Conservation (phyloP, 2,888 invertebrate genomes). For the Caenorhabditis panamensis region DNA sequence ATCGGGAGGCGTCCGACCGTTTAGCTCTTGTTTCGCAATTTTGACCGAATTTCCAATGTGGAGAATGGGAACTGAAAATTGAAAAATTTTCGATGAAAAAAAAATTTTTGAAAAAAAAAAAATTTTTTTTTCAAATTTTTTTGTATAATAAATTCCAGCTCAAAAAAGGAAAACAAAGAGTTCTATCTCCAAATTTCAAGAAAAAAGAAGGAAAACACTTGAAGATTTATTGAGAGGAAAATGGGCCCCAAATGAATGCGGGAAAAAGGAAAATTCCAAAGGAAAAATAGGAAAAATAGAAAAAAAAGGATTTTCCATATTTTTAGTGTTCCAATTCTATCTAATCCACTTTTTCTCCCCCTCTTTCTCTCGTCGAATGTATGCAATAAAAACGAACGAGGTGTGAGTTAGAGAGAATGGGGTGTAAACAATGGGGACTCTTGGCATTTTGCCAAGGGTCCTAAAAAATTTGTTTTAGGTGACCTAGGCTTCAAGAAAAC, state of each 20-base stretch:
- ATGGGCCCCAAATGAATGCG: constrained; percentile 20
- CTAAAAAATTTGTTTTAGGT: constrained; percentile 10
- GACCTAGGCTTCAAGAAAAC: too few species aligned
- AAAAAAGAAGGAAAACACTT: constrained; percentile 28
- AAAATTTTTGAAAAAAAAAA: constrained; percentile 1
- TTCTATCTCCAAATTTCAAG: background rate
- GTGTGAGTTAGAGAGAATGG: too few species aligned
- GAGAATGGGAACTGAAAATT: background rate
- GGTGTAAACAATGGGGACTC: too few species aligned
- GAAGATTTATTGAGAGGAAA: constrained; percentile 31
- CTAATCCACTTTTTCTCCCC: too few species aligned
- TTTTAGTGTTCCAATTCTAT: background rate
- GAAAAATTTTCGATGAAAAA: background rate
- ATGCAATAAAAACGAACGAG: too few species aligned
- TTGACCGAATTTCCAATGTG: constrained; percentile 21
- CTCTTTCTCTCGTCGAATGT: too few species aligned
- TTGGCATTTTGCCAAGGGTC: constrained; percentile 19
- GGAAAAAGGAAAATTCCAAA: background rate
- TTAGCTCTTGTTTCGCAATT: constrained; percentile 57
- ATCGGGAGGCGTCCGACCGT: constrained; percentile 65
- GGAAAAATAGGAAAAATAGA: background rate
- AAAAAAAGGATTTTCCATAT: background rate
- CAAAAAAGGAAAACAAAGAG: constrained; percentile 1
- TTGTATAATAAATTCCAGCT: too few species aligned
- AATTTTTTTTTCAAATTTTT: too few species aligned